Base-by-base conservation (phyloP, 2,888 invertebrate species). In the Desoria tigrina region DNA sequence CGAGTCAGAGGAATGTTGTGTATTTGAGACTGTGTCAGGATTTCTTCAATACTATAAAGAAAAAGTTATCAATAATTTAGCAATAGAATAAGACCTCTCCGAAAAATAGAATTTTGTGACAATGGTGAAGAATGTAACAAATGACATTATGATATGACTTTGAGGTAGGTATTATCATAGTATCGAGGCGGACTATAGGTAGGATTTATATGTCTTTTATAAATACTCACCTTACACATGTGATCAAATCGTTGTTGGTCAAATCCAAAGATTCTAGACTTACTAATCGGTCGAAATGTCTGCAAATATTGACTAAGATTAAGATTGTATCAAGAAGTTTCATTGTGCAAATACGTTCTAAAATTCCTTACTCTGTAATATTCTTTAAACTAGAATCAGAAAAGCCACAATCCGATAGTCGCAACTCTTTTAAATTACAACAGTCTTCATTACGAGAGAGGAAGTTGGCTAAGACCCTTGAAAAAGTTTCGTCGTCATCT, bases 381-480 rank as follows among this genome's bases (percentile, higher is more conserved):
- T 39, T 39, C 9, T 9, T 39, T 39, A 39, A 39, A 0, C 63
- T 51, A 14, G 60, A 49, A 26, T 68, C 67, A 37, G 42, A 61
- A n/a, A 68, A 23, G 1, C 63, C 60, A 59, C 65, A 65, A 28
- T 66, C 65, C 7, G 65, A 60, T 14, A 70, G 18, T n/a, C 61
- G 39, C 6, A 67, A 42, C 16, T 60, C 53, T 42, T 42, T 65
- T 1, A 70, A 37, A 26, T 55, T 61, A 23, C 63, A 67, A 32
- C 67, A 67, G 37, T 71, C 71, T 61, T 65, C 71, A 58, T 66
- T 71, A 37, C 55, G 45, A 6, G 65, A 63, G 1, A 70, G 32
- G 27, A 70, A 67, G 7, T 54, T 70, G 6, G 60, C 50, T 3
- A 70, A 28, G 0, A 49, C 56, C 23, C 64, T 53, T 16, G 50